Evolutionary conservation across 2,888 invertebrate genomes (phyloP).

Genomic region (Drosophila kanekoi): DNA sequence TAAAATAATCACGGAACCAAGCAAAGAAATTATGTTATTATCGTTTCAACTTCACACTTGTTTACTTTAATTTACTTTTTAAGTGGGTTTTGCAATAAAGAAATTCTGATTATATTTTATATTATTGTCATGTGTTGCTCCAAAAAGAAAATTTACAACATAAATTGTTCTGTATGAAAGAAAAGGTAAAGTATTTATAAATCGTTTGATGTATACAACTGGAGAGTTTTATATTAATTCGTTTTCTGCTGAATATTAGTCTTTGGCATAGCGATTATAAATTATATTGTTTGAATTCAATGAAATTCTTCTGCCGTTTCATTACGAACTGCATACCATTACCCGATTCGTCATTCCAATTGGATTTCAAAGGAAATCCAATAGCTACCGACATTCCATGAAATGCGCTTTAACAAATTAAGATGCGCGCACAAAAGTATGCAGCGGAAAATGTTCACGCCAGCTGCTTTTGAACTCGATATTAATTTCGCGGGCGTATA

Average conservation of each 20-base stretch:
- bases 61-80: slow-evolving; percentile 29
- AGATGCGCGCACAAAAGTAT: slow-evolving; percentile 34
- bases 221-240: too few relatives aligned
- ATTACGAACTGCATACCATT: background rate
- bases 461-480: background rate
- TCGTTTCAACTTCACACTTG: slow-evolving; percentile 6
- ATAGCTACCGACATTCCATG: background rate
- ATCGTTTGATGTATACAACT: too few relatives aligned
- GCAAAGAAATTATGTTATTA: background rate
- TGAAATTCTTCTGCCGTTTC: background rate
- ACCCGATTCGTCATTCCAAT: background rate
- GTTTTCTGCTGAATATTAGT: too few relatives aligned
- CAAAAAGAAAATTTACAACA: too few relatives aligned
- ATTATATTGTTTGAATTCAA: background rate
- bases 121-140: too few relatives aligned
- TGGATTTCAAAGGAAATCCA: slow-evolving; percentile 13
- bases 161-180: too few relatives aligned
- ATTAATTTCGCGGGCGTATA: slow-evolving; percentile 15
- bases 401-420: background rate
- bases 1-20: slow-evolving; percentile 34
- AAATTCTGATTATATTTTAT: too few relatives aligned
- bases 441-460: slow-evolving; percentile 17
- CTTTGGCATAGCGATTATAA: background rate
- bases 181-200: too few relatives aligned
- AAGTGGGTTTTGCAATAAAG: too few relatives aligned